Conservation (phyloP, 2,113 vertebrate genomes). For the Thalassarche chlororhynchos region DNA sequence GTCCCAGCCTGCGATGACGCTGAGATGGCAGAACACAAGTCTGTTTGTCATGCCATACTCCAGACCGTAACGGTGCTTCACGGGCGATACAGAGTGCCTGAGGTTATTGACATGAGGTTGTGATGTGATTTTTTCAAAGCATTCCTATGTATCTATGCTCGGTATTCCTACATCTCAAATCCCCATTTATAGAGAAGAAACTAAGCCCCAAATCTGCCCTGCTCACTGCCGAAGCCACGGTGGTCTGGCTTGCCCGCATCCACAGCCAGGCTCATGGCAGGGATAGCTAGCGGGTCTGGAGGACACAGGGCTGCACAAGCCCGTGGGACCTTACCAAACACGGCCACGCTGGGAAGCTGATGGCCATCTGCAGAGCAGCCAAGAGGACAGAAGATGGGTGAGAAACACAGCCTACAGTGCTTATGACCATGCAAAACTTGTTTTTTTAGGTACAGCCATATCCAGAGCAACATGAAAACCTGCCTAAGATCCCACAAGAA, state of each 20-base stretch:
- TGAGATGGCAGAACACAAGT: neutral
- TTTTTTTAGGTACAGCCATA: neutral
- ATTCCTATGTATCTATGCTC: neutral
- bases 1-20: neutral
- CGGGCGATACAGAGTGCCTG: neutral
- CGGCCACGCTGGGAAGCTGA: neutral
- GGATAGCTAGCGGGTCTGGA: neutral
- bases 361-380: neutral
- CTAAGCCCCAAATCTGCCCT: neutral
- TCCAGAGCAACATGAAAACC: neutral
- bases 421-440: neutral
- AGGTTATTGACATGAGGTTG: neutral
- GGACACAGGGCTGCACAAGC: neutral
- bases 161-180: neutral
- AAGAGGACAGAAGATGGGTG: neutral
- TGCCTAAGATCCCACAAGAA: neutral
- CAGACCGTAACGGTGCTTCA: accelerated
- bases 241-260: neutral
- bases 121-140: neutral
- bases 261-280: neutral
- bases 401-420: neutral
- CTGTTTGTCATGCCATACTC: neutral
- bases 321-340: neutral
- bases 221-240: neutral
- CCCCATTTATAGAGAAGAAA: neutral